Base-by-base conservation (phyloP, 1,140 invertebrate species). In the Brachionus manjavacas region DNA sequence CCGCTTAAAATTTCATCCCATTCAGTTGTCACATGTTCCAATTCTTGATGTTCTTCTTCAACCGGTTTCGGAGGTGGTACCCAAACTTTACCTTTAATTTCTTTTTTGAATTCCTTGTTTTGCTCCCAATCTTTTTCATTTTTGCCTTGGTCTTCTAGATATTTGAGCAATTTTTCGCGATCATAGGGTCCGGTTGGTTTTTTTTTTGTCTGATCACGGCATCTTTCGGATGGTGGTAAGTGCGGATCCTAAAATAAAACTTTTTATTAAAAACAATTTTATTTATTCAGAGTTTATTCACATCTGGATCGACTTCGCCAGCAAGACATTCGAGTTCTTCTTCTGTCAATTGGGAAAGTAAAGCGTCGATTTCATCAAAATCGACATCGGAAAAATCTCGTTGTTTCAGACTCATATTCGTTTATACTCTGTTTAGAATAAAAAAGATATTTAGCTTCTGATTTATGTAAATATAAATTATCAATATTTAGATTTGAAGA, bases 231-330 rank as follows among this genome's bases (percentile, higher is more conserved):
- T 52, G 98, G 96, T 84, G 97, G 97, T 88, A 99, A 92, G 89
- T 98, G 93, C 86, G 94, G 94, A 91, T 99, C 97, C 96, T 99
- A 89, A 46, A 87, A 87, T 74, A 70, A 68, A 23, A 78, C 68
- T 84, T 20, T 81, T 28, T 83, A 31, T 7, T 76, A 74, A 74
- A 23, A 72, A 70, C n/a, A 23, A 11, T 39, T 49, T 39, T 25
- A 35, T 4, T 41, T 31, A 55, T 55, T 43, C 70, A 70, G 20
- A 20, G 9, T 79, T 31, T 39, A 87, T 95, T 96, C 92, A 98
- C 96, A 92, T 99, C 97, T 86, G 97, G 97, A 92, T 99, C 97
- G 85, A 99, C 96, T 92, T 99, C 97, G 91, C 95, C 96, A 86
- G 96, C 96, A 85, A 99, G 91, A 89, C 98, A 95, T 87, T 96